These are phyloP conservation scores for Sesamia inferens DNA, from an alignment of 2,888 invertebrate genomes.

Conservation along the genomic window DNA sequence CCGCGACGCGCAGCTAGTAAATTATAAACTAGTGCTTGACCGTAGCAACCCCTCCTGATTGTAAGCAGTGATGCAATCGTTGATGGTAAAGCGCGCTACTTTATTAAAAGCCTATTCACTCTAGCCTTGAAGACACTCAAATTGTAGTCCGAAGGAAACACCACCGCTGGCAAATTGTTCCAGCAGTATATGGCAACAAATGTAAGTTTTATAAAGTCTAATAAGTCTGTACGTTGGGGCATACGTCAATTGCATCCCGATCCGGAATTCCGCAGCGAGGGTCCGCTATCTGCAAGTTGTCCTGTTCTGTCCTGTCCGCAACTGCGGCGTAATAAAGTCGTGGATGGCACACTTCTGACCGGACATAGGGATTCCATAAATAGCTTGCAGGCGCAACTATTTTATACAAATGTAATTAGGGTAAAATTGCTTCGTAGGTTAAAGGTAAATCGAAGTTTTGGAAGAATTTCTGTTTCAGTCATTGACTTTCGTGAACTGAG, in stretches of 20 bases:
- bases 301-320: constrained; percentile 72
- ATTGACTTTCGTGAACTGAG: background rate
- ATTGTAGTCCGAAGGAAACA: too few relatives aligned
- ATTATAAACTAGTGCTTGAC: too few relatives aligned
- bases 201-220: background rate
- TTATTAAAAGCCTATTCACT: too few relatives aligned
- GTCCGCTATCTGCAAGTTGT: constrained; percentile 78
- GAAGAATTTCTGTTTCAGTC: background rate
- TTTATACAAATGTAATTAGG: constrained; percentile 33
- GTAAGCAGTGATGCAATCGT: too few relatives aligned
- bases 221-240: constrained; percentile 57
- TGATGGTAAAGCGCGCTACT: too few relatives aligned
- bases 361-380: constrained; percentile 57
- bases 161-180: too few relatives aligned
- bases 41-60: too few relatives aligned
- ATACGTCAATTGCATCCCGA: constrained; percentile 69
- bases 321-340: constrained; percentile 64
- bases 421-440: constrained; percentile 7
- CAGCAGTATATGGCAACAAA: background rate
- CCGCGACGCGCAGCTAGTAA: too few relatives aligned
- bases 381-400: constrained; percentile 40
- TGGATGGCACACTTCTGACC: constrained; percentile 62
- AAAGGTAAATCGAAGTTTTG: background rate
- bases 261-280: constrained; percentile 79
- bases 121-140: too few relatives aligned